Evolutionary conservation across 2,888 invertebrate species (phyloP), one percentile per base, ranked within the genome.

Genomic region (Odontothrips loti): DNA sequence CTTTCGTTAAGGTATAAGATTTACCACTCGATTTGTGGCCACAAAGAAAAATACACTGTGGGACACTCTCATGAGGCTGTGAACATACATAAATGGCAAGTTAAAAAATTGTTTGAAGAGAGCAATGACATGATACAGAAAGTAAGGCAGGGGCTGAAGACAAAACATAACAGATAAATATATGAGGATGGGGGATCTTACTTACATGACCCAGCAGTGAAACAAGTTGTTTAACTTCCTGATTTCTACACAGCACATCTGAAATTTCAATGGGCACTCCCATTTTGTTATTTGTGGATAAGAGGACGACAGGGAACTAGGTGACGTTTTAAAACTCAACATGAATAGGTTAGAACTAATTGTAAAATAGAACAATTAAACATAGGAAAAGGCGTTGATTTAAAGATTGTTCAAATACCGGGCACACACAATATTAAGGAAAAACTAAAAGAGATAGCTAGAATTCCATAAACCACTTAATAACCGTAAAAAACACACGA

Each of bases 21-120:
- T 97, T 97, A 47, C 96, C 96, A 34, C 94, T 94, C 15, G 94
- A 93, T 84, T 94, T 92, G 86, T 93, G 93, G n/a, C 96, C 96
- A 86, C 93, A 93, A 81, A 96, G 85, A 88, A 94, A 95, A 85
- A 96, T 87, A 84, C 92, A 90, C 84, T 91, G 89, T 29, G 93
- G 93, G 85, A 93, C 89, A 29, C 91, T 89, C 86, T 93, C 93
- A 83, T 91, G 89, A 20, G 79, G 81, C 84, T 84, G 29, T 34
- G 80, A 48, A 82, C 34, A 80, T 27, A 75, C n/a, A 20, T 51
- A 43, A 80, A 75, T n/a, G 9, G 23, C 6, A 43, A 58, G 58
- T 58, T 15, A 6, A 51, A 6, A 51, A 17, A 51, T 58, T 20
- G 17, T 58, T 9, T 58, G 11, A 20, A 1, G 15, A 58, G 0